Conservation (phyloP, 2,888 invertebrate genomes). For the Thumatha senex region DNA sequence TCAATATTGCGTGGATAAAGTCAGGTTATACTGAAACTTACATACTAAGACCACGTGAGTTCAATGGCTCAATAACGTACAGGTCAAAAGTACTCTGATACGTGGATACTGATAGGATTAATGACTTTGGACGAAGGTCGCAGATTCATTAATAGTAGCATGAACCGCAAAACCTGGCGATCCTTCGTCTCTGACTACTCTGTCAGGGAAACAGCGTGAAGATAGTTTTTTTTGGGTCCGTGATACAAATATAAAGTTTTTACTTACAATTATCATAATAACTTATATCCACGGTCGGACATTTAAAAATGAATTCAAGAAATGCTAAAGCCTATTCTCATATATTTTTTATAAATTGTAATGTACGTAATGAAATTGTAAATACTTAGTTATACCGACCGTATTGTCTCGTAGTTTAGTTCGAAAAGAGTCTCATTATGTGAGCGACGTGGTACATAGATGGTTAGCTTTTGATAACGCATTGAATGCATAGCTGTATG, state of each 20-base stretch:
- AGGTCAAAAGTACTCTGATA: too few relatives aligned
- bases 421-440: slow-evolving; percentile 22
- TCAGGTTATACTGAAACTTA: too few relatives aligned
- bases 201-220: too few relatives aligned
- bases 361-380: slow-evolving; percentile 16
- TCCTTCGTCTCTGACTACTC: too few relatives aligned
- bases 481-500: slow-evolving; percentile 20
- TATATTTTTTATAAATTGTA: not conserved
- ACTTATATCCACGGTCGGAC: slow-evolving; percentile 31
- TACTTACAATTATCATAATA: not conserved
- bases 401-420: slow-evolving; percentile 16
- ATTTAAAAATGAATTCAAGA: slow-evolving; percentile 4
- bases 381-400: slow-evolving; percentile 11
- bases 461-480: slow-evolving; percentile 47
- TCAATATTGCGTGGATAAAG: too few relatives aligned
- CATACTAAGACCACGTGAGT: too few relatives aligned
- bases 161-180: too few relatives aligned
- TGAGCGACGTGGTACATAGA: slow-evolving; percentile 25
- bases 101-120: too few relatives aligned
- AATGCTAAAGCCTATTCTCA: slow-evolving; percentile 13
- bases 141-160: too few relatives aligned
- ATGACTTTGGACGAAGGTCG: too few relatives aligned
- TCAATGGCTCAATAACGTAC: too few relatives aligned
- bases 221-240: too few relatives aligned
- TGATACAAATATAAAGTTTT: not conserved